A percentile compares a stretch with the other conserved stretches of the same genome.
phyloP scores from a whole-genome alignment of 2,888 invertebrate genomes.

The Eurytoma californica region DNA sequence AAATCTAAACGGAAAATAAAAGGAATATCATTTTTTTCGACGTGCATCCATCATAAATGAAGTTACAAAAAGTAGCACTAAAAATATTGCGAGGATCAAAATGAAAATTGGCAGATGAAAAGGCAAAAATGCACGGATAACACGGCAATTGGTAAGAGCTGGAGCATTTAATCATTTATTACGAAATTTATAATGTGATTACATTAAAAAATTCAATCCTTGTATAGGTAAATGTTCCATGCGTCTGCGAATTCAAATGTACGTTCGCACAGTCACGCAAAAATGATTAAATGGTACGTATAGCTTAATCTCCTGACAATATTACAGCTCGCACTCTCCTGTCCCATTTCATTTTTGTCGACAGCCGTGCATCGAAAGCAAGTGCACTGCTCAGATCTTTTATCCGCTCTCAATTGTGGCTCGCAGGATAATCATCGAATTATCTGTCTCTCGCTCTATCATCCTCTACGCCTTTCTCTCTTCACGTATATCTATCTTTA shows the following conservation, averaged over 20 bases:
- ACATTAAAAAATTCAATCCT: not conserved
- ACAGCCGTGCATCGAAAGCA: not conserved
- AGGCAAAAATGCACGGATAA: not conserved
- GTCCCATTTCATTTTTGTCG: constrained; percentile 22
- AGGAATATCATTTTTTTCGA: not conserved
- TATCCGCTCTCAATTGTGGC: constrained; percentile 18
- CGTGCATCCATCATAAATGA: no score
- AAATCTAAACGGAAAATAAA: not conserved
- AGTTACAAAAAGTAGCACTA: no score
- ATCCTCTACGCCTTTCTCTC: not conserved
- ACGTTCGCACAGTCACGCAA: not conserved
- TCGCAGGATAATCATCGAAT: constrained; percentile 31
- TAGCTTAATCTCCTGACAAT: constrained; percentile 26
- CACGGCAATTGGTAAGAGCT: no score
- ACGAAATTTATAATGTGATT: constrained; percentile 9
- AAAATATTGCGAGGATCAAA: not conserved
- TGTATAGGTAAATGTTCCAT: not conserved
- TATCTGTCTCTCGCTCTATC: not conserved
- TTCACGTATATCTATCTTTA: not conserved
- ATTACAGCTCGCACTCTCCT: not conserved
- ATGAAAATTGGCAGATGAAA: no score
- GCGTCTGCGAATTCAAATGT: not conserved
- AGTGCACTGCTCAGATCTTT: constrained; percentile 10
- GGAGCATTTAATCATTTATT: not conserved
- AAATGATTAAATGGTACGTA: constrained; percentile 8